Base-by-base conservation (phyloP, 2,113 vertebrate genomes). In the Callopanchax toddi region DNA sequence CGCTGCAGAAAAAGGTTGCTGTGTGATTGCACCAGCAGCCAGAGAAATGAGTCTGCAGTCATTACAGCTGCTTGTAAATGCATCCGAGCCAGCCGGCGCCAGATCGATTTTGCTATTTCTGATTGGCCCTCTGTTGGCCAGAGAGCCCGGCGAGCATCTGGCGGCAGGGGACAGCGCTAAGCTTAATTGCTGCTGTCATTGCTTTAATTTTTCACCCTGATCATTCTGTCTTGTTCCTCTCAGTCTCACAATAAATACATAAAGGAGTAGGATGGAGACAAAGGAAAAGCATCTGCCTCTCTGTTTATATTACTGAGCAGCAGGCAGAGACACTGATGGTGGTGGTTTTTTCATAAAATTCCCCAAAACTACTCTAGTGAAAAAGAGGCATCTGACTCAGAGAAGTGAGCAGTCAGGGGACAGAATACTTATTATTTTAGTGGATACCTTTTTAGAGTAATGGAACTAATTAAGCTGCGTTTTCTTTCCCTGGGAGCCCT, bases 11-110 rank as follows among this genome's bases (percentile, higher is more conserved):
- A 46, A 46, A 23, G 56, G 50, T 73, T 74, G 64, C 76, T 21
- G 16, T 53, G 66, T 48, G 81, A 88, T 83, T 87, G 84, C 81
- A 78, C 53, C 77, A 76, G 79, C 74, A 79, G 61, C 78, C 10
- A n/a, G 53, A 76, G 65, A 84, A 87, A 70, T 60, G 58, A 85
- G 73, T 79, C 72, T 75, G 77, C 83, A 84, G 76, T 85, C 82
- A 80, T 89, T 84, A 84, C 43, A 11, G 50, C 64, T 81, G 78
- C 78, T 88, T 86, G 86, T 79, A 87, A 89, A 87, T 84, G 80
- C 73, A 77, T 57, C 81, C 68, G 29, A 85, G 83, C 74, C 70
- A 67, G 68, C 79, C 52, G 65, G 85, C 72, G 82, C 83, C 85
- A 69, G 48, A 89, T 88, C 58, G 50, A 88, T 87, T 86, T 82